Evolutionary conservation across 2,888 invertebrate species (phyloP), one percentile per base, ranked within the genome.

Genomic region (Lymantria dispar): DNA sequence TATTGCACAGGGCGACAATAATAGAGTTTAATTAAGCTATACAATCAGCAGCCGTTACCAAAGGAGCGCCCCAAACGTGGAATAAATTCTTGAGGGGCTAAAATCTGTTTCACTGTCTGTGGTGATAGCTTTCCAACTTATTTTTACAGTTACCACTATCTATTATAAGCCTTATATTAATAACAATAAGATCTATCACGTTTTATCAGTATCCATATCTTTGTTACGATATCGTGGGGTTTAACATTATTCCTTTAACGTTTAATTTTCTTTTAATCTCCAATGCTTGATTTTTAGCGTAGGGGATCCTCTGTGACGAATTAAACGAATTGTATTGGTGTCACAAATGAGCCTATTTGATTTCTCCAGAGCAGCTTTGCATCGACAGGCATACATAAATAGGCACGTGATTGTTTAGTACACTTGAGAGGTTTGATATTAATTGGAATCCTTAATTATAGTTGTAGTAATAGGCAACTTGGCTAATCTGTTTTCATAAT

Each of bases 251-350:
- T 79, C 78, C 78, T 71, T 76, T 74, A 80, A 78, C 85, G 83
- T 88, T 89, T 89, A 89, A 89, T 89, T 91, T 89, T 90, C 89
- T 89, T 90, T 89, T 91, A 89, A 91, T 89, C 88, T 87, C 81
- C 74, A 83, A 83, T 78, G 86, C 81, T 81, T 81, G 78, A 86
- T 86, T 76, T 80, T 83, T 86, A 89, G 88, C 83, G 81, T 82
- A 71, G 74, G 83, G 88, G 87, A 87, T 81, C 83, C 82, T 80
- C 61, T 83, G 87, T 86, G 79, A 82, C 88, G 85, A 89, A 89
- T 88, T 88, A 87, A 87, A 83, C 83, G 83, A 83, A 90, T 91
- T 88, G 89, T 85, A 82, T 87, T 80, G 83, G 85, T 86, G 84
- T 88, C 87, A 80, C 84, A 89, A 91, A 89, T 89, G 85, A 88